Conservation (phyloP, 2,888 invertebrate genomes). For the Antheraea assamensis region DNA sequence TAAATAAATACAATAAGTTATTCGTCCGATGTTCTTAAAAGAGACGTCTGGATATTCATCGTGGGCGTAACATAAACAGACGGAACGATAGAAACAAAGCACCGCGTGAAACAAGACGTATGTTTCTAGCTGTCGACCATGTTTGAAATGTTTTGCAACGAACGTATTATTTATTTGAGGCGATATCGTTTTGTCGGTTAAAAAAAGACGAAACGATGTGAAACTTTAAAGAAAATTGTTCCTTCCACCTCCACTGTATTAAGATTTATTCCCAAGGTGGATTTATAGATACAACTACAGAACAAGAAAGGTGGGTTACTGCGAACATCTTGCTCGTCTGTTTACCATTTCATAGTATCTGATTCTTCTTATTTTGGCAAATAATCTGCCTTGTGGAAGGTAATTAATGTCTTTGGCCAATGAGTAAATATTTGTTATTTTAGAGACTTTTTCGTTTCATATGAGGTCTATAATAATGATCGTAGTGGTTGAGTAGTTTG, state of each 20-base stretch:
- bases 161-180: slow-evolving; percentile 8
- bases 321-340: not conserved
- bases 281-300: not conserved
- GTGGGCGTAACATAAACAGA: slow-evolving; percentile 11
- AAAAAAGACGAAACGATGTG: not conserved
- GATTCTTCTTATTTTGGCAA: too few relatives aligned
- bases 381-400: too few relatives aligned
- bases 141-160: slow-evolving; percentile 11
- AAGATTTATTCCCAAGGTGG: not conserved
- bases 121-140: not conserved
- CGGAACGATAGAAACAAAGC: slow-evolving; percentile 3
- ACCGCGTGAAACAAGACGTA: slow-evolving; percentile 11
- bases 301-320: not conserved
- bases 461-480: too few relatives aligned
- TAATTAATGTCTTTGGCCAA: too few relatives aligned
- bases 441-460: too few relatives aligned
- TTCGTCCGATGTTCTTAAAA: slow-evolving; percentile 9
- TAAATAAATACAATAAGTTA: slow-evolving; percentile 10
- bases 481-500: too few relatives aligned
- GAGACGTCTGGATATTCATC: not conserved
- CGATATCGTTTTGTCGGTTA: not conserved
- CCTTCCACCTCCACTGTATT: not conserved
- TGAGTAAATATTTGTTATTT: too few relatives aligned
- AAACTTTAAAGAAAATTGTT: not conserved
- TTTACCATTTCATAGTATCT: too few relatives aligned